phyloP scores from a whole-genome alignment of 2,113 vertebrate genomes.

The Donacobius atricapilla region DNA sequence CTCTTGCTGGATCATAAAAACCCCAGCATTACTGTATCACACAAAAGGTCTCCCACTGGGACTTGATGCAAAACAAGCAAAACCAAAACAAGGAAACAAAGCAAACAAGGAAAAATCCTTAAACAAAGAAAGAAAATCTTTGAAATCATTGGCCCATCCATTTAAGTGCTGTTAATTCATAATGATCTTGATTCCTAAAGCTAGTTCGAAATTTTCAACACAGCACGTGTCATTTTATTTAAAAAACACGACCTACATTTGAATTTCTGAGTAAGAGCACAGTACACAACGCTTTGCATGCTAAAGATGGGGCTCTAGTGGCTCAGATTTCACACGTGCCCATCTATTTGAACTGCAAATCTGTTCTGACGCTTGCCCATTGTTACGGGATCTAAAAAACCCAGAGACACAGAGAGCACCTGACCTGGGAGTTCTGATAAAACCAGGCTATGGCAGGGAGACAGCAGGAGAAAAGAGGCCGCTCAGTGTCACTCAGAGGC shows the following conservation, averaged over 20 bases:
- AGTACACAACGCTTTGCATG: not conserved
- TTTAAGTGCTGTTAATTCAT: not conserved
- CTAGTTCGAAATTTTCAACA: not conserved
- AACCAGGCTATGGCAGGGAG: not conserved
- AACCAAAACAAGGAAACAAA: not conserved
- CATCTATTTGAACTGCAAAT: not conserved
- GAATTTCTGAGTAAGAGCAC: not conserved
- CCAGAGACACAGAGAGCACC: not conserved
- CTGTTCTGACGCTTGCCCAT: not conserved
- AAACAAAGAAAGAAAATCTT: not conserved
- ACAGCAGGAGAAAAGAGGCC: not conserved
- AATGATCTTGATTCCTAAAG: not conserved
- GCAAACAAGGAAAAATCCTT: not conserved
- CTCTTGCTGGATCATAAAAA: not conserved
- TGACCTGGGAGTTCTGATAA: not conserved
- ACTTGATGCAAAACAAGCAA: not conserved
- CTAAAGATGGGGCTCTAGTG: not conserved
- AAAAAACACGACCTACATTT: not conserved
- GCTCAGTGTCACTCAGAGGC: not conserved
- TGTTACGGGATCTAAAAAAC: not conserved
- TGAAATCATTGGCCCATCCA: not conserved
- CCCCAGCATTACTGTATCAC: not conserved
- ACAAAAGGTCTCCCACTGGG: not conserved
- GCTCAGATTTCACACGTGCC: conserved; percentile 2
- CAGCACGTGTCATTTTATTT: not conserved